Evolutionary conservation across 2,113 vertebrate species (phyloP).

Genomic region (Pitta sordida): DNA sequence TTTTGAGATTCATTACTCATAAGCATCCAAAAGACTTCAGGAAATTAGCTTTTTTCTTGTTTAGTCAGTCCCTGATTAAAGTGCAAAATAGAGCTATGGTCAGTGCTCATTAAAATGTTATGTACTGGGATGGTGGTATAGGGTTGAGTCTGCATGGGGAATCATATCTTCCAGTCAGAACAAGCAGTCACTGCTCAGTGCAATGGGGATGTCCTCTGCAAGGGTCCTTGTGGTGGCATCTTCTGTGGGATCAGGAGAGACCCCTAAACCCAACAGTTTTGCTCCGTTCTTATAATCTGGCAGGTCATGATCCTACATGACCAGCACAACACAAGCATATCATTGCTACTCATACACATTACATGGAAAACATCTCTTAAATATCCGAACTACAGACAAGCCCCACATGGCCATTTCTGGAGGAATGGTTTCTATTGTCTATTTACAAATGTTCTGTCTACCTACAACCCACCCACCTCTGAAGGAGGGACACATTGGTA

Average conservation of each 20-base stretch:
- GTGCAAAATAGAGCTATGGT: not conserved
- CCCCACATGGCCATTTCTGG: not conserved
- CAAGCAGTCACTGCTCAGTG: not conserved
- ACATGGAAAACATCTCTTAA: not conserved
- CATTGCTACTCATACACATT: accelerated
- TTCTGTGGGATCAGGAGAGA: not conserved
- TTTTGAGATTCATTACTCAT: not conserved
- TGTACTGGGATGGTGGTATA: not conserved
- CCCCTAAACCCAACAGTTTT: not conserved
- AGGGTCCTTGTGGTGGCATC: not conserved
- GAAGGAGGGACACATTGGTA: not conserved
- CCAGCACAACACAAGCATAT: not conserved
- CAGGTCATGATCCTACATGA: not conserved
- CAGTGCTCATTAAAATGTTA: not conserved
- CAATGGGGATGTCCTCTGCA: accelerated
- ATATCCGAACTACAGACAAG: not conserved
- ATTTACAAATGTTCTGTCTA: not conserved
- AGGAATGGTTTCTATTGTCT: not conserved
- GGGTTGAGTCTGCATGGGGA: not conserved
- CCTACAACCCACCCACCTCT: not conserved
- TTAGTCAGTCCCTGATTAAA: not conserved
- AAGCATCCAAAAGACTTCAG: not conserved
- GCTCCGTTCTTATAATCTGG: not conserved
- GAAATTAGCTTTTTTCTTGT: not conserved
- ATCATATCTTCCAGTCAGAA: not conserved